A percentile compares a stretch with the other conserved stretches of the same genome.
Conservation (phyloP, 2,888 invertebrate genomes). For the Petrolisthes cinctipes region DNA sequence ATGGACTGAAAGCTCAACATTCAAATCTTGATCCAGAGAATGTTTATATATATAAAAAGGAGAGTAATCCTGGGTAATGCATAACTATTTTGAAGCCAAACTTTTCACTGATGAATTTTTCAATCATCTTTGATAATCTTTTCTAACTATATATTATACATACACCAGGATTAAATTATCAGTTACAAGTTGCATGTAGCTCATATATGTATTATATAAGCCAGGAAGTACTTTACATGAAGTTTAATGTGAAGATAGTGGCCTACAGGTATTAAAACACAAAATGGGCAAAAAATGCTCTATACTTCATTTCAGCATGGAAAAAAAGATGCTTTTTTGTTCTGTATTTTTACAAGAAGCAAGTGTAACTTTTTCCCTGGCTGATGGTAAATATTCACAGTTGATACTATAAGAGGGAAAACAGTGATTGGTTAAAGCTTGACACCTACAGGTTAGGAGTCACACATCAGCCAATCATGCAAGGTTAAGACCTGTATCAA, state of each 20-base stretch:
- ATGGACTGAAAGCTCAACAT: constrained; percentile 20
- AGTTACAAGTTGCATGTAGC: constrained; percentile 56
- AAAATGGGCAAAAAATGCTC: constrained; percentile 54
- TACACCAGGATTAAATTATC: constrained; percentile 55
- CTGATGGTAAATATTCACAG: too few species aligned
- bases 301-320: constrained; percentile 42
- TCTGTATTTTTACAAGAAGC: constrained; percentile 37
- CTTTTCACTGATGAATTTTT: neutral
- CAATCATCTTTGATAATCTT: neutral
- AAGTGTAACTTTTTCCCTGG: neutral
- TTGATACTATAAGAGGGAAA: too few species aligned
- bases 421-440: too few species aligned
- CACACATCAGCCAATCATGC: too few species aligned
- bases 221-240: constrained; percentile 56
- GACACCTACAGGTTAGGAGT: too few species aligned
- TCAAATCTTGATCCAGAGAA: constrained; percentile 59
- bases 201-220: constrained; percentile 60
- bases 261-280: constrained; percentile 48
- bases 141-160: constrained; percentile 40
- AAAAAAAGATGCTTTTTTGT: constrained; percentile 49
- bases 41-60: constrained; percentile 30
- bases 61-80: constrained; percentile 54
- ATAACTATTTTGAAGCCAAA: constrained; percentile 21
- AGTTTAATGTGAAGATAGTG: constrained; percentile 46
- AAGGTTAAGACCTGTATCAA: neutral